These are phyloP conservation scores for Pterophyllum scalare DNA, from an alignment of 2,113 vertebrate species.

Conservation along the genomic window DNA sequence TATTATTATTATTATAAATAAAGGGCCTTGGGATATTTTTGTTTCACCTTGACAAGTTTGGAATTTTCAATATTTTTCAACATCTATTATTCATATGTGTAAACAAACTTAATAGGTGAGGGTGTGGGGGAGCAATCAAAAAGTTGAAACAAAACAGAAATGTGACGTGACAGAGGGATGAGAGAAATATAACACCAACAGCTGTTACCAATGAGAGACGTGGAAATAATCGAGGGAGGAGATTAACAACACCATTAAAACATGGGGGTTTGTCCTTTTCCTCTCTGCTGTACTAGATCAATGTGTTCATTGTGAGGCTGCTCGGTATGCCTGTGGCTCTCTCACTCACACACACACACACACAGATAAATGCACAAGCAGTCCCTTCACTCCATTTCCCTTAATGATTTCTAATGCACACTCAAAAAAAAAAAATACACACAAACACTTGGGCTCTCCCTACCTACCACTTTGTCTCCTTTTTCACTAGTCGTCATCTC, in stretches of 20 bases:
- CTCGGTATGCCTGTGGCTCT: conserved; percentile 57
- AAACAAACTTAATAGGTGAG: conserved; percentile 30
- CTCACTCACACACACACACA: conserved; percentile 13
- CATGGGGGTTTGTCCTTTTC: conserved; percentile 52
- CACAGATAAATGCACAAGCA: not conserved
- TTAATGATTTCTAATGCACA: conserved; percentile 42
- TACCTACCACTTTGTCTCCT: conserved; percentile 3
- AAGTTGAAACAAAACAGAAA: conserved; percentile 3
- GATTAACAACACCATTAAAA: conserved; percentile 31
- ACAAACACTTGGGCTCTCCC: not conserved
- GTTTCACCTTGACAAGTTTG: not conserved
- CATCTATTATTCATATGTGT: not conserved
- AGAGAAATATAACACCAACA: conserved; percentile 22
- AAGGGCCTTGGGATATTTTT: not conserved
- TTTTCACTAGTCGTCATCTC: conserved; percentile 17
- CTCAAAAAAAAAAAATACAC: not conserved
- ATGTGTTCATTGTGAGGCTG: conserved; percentile 71
- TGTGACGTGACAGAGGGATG: not conserved
- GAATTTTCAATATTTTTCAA: not conserved
- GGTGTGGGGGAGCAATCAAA: not conserved
- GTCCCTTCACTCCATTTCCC: conserved; percentile 14
- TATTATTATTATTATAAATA: not conserved
- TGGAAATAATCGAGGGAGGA: conserved; percentile 16
- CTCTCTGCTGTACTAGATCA: conserved; percentile 65
- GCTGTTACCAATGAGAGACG: conserved; percentile 16